phyloP scores from a whole-genome alignment of 2,797 vertebrate species.

The Microcaecilia unicolor region DNA sequence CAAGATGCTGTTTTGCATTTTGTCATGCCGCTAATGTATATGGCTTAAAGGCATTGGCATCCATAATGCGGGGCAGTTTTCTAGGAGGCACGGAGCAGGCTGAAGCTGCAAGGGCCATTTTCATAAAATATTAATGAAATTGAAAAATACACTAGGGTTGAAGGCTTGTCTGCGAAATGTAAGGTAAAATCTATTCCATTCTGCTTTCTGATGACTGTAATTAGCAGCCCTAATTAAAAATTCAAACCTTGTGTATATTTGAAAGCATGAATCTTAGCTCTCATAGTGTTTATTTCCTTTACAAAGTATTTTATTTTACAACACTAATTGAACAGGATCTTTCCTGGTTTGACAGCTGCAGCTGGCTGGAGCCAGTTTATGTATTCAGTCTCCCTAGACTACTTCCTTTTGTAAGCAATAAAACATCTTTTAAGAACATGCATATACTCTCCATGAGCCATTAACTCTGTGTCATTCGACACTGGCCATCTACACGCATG shows the following conservation, averaged over 20 bases:
- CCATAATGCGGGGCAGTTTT: constrained; percentile 94
- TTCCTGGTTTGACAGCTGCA: constrained; percentile 60
- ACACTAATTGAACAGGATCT: constrained; percentile 77
- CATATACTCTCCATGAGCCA: constrained; percentile 63
- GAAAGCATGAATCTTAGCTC: constrained; percentile 96
- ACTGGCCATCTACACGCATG: constrained; percentile 41
- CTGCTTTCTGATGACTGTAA: constrained; percentile 98
- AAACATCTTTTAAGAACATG: constrained; percentile 75
- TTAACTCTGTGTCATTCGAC: constrained; percentile 63
- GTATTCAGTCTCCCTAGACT: constrained; percentile 67
- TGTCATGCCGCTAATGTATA: constrained; percentile 91
- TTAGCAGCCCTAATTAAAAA: constrained; percentile 99
- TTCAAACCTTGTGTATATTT: constrained; percentile 98
- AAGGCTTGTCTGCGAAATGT: constrained; percentile 79
- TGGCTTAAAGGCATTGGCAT: constrained; percentile 88
- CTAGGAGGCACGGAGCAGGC: constrained; percentile 86
- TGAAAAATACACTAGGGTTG: constrained; percentile 96
- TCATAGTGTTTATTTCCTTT: constrained; percentile 94
- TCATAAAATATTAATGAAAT: constrained; percentile 99
- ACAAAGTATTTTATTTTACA: constrained; percentile 97
- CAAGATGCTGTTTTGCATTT: constrained; percentile 78
- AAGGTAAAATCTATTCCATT: constrained; percentile 97
- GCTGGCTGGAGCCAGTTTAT: constrained; percentile 72
- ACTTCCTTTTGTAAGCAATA: constrained; percentile 67
- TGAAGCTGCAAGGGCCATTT: constrained; percentile 98